Base-by-base conservation (phyloP, 2,888 invertebrate species). In the Acleris sparsana region DNA sequence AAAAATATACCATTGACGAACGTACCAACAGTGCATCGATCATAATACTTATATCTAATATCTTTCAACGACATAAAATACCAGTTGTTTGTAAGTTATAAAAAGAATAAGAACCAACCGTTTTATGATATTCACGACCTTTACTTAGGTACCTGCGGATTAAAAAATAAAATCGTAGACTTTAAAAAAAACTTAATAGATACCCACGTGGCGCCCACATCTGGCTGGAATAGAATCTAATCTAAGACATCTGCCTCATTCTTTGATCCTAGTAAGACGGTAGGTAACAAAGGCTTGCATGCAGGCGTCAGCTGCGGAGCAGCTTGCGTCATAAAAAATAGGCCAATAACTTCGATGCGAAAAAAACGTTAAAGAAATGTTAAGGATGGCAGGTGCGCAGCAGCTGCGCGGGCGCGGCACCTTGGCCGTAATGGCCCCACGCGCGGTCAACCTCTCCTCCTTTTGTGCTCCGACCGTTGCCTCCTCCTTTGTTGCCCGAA, bases 311-410 rank as follows among this genome's bases (percentile, higher is more conserved):
- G 90, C 89, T 91, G 91, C 81, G 75, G 70, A 74, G 79, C 92
- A 91, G 89, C 92, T 92, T 92, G 92, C 88, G 85, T 85, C 86
- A 85, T 90, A 91, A 92, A 92, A 92, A 92, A 92, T 92, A 92
- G 92, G 91, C 92, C 90, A 92, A 90, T 90, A 91, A 89, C 90
- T 85, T 82, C 85, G 83, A 86, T 86, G 86, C 88, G 82, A 89
- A 89, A 90, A 89, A 90, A 88, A 85, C 16, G 80, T 80, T 79
- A 83, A 84, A 90, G 88, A 89, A 91, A 90, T 85, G 85, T 83
- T 88, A 87, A 91, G 89, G 89, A 89, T 86, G 87, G 85, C 92
- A 91, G 92, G 90, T 91, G 92, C 80, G 77, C 70, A 88, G 85
- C 92, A 92, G 91, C 92, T 92, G 92, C 88, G 74, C 84, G 33